Evolutionary conservation across 2,888 invertebrate species (phyloP).

Genomic region (Biston stratarius): DNA sequence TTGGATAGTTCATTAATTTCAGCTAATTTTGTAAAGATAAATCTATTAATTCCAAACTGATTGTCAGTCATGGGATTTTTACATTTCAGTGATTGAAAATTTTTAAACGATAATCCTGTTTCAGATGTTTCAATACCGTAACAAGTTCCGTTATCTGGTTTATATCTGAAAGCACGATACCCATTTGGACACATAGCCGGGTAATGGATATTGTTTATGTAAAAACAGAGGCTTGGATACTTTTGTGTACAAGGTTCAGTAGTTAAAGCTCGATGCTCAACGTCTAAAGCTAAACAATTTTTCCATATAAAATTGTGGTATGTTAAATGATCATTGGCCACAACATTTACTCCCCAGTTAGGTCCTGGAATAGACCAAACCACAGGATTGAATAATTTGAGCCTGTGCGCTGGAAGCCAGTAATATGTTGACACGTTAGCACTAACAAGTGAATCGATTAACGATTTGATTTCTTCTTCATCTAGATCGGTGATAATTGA

Average conservation of each 20-base stretch:
- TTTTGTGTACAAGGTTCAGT: slow-evolving; percentile 65
- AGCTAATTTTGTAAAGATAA: slow-evolving; percentile 71
- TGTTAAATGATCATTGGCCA: slow-evolving; percentile 50
- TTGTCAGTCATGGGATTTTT: slow-evolving; percentile 63
- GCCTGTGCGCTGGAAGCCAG: slow-evolving; percentile 83
- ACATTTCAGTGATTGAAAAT: slow-evolving; percentile 62
- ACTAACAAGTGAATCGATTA: slow-evolving; percentile 62
- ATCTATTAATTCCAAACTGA: slow-evolving; percentile 57
- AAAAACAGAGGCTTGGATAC: slow-evolving; percentile 75
- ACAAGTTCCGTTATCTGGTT: slow-evolving; percentile 68
- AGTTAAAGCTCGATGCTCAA: slow-evolving; percentile 54
- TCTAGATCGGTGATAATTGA: slow-evolving; percentile 72
- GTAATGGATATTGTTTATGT: slow-evolving; percentile 67
- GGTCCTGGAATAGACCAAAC: slow-evolving; percentile 82
- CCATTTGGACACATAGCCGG: slow-evolving; percentile 71
- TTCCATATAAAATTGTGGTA: slow-evolving; percentile 56
- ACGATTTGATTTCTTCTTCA: slow-evolving; percentile 56
- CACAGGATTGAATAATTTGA: slow-evolving; percentile 72
- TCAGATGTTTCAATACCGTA: slow-evolving; percentile 69
- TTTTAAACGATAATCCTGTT: slow-evolving; percentile 58
- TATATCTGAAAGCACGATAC: slow-evolving; percentile 72
- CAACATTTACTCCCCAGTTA: slow-evolving; percentile 66
- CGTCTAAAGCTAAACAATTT: slow-evolving; percentile 71
- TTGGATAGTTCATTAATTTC: slow-evolving; percentile 55
- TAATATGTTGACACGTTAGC: slow-evolving; percentile 60